Conservation (phyloP, 2,113 vertebrate genomes). For the Acanthisitta chloris region DNA sequence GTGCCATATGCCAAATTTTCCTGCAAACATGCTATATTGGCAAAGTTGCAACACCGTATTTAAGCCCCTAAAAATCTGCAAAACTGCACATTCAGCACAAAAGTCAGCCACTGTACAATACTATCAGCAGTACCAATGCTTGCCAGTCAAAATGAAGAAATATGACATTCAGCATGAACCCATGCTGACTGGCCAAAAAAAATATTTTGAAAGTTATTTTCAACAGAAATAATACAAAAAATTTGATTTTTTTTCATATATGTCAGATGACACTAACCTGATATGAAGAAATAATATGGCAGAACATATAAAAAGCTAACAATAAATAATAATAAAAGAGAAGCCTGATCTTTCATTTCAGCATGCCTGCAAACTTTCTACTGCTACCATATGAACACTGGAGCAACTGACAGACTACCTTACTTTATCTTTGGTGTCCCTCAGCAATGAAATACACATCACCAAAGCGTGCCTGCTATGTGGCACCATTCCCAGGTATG, state of each 20-base stretch:
- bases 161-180: not conserved
- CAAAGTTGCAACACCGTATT: not conserved
- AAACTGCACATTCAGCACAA: not conserved
- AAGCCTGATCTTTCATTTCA: not conserved
- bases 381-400: not conserved
- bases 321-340: not conserved
- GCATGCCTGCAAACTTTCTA: not conserved
- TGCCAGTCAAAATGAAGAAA: not conserved
- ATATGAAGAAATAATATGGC: not conserved
- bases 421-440: not conserved
- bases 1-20: not conserved
- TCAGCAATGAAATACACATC: not conserved
- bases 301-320: not conserved
- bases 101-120: not conserved
- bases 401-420: not conserved
- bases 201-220: not conserved
- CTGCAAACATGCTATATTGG: not conserved
- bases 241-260: not conserved
- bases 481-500: not conserved
- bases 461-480: not conserved
- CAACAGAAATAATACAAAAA: not conserved
- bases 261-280: not conserved
- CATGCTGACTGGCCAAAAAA: not conserved
- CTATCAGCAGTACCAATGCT: not conserved
- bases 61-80: not conserved